These are phyloP conservation scores for Carcharodon carcharias DNA, from an alignment of 2,797 vertebrate genomes.

Conservation along the genomic window DNA sequence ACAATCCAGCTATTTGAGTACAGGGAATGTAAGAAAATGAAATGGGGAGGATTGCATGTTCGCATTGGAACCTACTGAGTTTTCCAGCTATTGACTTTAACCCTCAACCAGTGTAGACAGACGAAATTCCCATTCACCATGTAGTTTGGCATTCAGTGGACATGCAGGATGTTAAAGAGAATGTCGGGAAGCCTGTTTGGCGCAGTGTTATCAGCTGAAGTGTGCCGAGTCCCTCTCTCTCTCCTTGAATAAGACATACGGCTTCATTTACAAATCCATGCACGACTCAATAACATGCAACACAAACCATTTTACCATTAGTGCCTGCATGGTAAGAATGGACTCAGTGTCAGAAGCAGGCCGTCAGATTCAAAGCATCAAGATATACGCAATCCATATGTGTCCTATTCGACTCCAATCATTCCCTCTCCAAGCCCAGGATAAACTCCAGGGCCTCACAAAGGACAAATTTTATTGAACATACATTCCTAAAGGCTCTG, in stretches of 20 bases:
- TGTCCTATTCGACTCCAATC: too few species aligned
- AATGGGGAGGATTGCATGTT: background rate
- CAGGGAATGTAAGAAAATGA: background rate
- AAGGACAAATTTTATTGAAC: background rate
- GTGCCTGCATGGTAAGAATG: background rate
- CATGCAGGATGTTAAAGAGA: background rate
- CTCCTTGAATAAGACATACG: background rate
- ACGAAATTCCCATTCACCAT: background rate
- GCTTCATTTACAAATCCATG: conserved; percentile 27
- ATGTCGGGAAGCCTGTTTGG: background rate
- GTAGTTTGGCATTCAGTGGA: background rate
- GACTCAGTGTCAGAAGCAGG: background rate
- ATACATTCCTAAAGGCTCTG: background rate
- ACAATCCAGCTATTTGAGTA: background rate
- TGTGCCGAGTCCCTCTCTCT: background rate
- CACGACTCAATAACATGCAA: conserved; percentile 25
- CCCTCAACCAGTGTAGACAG: background rate
- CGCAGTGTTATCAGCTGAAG: background rate
- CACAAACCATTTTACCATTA: conserved; percentile 21
- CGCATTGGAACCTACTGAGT: background rate
- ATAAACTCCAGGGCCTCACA: background rate
- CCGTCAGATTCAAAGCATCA: background rate
- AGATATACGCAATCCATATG: background rate
- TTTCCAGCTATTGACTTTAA: background rate
- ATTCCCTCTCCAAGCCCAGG: background rate